Evolutionary conservation across 2,888 invertebrate species (phyloP).

Genomic region (Polydrusus cervinus): DNA sequence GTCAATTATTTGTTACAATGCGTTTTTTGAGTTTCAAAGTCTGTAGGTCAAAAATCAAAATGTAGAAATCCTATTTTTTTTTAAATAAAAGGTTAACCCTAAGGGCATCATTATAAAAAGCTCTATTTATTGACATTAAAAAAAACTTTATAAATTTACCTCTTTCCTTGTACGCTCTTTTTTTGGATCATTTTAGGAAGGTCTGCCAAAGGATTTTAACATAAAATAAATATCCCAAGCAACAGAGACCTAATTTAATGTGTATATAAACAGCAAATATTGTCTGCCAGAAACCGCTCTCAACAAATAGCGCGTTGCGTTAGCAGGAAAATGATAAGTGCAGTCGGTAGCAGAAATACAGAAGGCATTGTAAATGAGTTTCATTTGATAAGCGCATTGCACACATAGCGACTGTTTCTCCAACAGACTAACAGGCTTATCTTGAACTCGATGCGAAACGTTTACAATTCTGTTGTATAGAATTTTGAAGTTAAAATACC

Average conservation of each 20-base stretch:
- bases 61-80: no score
- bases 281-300: constrained; percentile 1
- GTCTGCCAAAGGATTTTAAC: not conserved
- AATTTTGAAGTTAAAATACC: not conserved
- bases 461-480: not conserved
- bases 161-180: no score
- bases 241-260: not conserved
- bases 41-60: no score
- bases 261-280: not conserved
- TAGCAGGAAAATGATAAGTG: constrained; percentile 20
- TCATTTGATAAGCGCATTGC: constrained; percentile 13
- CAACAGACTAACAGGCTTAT: constrained; percentile 12
- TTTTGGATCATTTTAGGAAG: no score
- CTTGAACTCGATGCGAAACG: not conserved
- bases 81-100: no score
- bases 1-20: no score
- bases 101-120: no score
- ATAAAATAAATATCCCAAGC: not conserved
- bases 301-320: constrained; percentile 10
- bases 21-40: no score
- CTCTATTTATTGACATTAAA: no score
- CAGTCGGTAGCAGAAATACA: constrained; percentile 11
- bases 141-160: no score
- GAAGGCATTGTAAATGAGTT: constrained; percentile 18
- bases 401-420: not conserved